Base-by-base conservation (phyloP, 2,113 vertebrate species). In the Calidris pygmaea region DNA sequence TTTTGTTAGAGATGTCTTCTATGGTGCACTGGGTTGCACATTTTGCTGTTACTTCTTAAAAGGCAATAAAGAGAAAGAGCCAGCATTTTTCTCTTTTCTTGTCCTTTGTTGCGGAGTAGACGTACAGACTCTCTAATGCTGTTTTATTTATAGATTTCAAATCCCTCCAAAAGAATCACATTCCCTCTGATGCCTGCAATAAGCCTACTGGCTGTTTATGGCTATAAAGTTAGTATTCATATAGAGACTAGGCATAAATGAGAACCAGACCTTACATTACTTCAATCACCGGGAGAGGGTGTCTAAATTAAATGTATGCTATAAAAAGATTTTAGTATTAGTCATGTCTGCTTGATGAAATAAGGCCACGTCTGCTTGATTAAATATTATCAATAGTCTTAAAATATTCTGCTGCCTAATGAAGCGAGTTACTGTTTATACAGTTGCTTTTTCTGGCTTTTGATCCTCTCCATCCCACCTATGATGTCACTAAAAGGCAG, bases 301-400 rank as follows among this genome's bases (percentile, higher is more conserved):
- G 34, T 68, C 85, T 94, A 80, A 92, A 93, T 86, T 78, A 96
- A 93, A 81, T 60, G 39, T 72, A 43, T 47, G 43, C 83, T 87
- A 78, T 94, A 96, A 96, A 95, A 95, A 83, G 26, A 35, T 52
- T 75, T 74, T 6, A 23, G 48, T 59, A 55, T 96, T 93, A 92
- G 43, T 92, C 68, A 93, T 67, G 48, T 89, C 91, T 91, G 58
- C 89, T 75, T 89, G 77, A 89, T 87, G 70, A 90, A 96, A 92
- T 92, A 92, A 86, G 37, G 35, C 35, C 22, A 35, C 1, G 12
- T 75, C 77, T 89, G n/a, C 70, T 87, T 87, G 48, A 96, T 96
- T 92, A 94, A 91, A 89, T 90, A 94, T 92, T 93, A 92, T 84
- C 83, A 81, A 84, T 94, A 86, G 30, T 60, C 72, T 93, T 90